These are phyloP conservation scores for Zalophus californianus DNA, from an alignment of 2,797 vertebrate species.

Conservation along the genomic window DNA sequence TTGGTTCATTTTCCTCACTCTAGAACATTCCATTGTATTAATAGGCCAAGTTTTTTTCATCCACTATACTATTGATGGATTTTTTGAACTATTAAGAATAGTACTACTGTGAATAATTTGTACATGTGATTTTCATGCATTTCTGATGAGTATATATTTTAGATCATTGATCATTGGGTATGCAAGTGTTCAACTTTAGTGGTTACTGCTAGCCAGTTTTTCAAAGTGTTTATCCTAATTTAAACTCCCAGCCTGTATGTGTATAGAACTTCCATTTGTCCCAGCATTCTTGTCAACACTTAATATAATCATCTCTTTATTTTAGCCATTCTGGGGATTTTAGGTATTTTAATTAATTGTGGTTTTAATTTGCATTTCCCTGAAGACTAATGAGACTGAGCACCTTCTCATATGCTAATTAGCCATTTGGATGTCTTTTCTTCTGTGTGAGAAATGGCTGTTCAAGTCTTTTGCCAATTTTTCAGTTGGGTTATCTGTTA, in stretches of 20 bases:
- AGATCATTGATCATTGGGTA: background rate
- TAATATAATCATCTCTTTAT: background rate
- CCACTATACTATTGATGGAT: background rate
- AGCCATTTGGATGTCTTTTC: background rate
- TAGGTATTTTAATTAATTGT: conserved; percentile 2
- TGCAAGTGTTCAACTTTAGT: background rate
- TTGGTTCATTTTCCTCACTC: background rate
- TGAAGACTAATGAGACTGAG: background rate
- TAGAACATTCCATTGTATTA: background rate
- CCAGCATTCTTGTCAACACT: background rate
- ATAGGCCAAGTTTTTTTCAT: background rate
- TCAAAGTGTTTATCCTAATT: background rate
- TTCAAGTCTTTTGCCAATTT: background rate
- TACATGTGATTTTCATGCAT: background rate
- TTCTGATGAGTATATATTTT: background rate
- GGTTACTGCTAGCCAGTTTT: background rate
- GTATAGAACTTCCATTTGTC: background rate
- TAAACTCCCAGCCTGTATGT: background rate
- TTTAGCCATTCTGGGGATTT: background rate
- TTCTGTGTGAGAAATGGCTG: background rate
- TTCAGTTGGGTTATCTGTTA: background rate
- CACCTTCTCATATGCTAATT: background rate
- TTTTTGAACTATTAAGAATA: background rate
- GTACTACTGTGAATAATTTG: background rate
- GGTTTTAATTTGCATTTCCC: conserved; percentile 38